phyloP scores from a whole-genome alignment of 1,140 invertebrate genomes.

The Eupristina koningsbergeri region DNA sequence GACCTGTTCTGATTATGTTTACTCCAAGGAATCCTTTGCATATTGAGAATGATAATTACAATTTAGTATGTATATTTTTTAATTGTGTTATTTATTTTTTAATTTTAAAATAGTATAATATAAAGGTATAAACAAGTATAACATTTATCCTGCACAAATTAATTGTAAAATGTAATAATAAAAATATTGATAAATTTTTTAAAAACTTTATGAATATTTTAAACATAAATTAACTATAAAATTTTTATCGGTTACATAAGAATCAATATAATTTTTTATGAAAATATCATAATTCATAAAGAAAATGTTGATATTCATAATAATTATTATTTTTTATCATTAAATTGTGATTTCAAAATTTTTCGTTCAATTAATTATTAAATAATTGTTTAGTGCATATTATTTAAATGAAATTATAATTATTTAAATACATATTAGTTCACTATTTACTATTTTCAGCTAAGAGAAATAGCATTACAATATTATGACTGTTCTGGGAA shows the following conservation, averaged over 20 bases:
- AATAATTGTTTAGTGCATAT: neutral
- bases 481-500: conserved; percentile 79
- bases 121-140: too few relatives aligned
- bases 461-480: conserved; percentile 78
- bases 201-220: too few relatives aligned
- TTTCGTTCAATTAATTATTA: too few relatives aligned
- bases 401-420: neutral
- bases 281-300: too few relatives aligned
- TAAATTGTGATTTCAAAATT: too few relatives aligned
- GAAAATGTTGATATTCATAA: too few relatives aligned
- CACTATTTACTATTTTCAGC: conserved; percentile 68
- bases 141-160: too few relatives aligned
- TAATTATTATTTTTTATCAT: neutral
- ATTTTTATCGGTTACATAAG: neutral
- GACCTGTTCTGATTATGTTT: conserved; percentile 81
- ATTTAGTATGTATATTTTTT: conserved; percentile 75
- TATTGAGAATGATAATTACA: conserved; percentile 76
- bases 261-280: neutral
- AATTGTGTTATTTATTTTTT: neutral
- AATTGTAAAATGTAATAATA: too few relatives aligned
- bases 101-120: neutral
- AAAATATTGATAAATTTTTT: neutral
- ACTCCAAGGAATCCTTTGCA: conserved; percentile 81
- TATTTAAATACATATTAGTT: neutral
- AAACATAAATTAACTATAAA: neutral